phyloP scores from a whole-genome alignment of 2,797 vertebrate species.

The Lithobates pipiens region DNA sequence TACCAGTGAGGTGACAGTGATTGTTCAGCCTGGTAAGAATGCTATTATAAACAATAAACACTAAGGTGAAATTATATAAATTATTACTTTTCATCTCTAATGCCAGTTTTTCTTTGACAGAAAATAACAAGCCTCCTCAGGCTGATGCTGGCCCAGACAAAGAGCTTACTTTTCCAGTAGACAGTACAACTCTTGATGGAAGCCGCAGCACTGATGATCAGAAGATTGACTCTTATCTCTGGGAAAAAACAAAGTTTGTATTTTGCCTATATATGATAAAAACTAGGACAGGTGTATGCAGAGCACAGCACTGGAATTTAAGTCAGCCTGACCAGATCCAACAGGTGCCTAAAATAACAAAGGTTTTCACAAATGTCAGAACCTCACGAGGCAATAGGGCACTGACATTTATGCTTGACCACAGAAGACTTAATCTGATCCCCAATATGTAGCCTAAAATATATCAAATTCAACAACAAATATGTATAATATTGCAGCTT shows the following conservation, averaged over 20 bases:
- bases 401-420: no score
- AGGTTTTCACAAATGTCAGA: no score
- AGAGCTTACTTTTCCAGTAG: constrained; percentile 93
- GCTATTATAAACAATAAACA: background rate
- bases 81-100: background rate
- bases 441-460: no score
- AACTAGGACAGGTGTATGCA: background rate
- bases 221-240: constrained; percentile 88
- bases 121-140: constrained; percentile 94
- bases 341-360: no score
- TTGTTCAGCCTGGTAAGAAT: constrained; percentile 92
- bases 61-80: background rate
- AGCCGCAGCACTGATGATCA: constrained; percentile 95
- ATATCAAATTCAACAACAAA: no score
- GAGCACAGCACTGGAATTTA: no score
- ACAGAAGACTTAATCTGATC: no score
- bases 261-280: background rate
- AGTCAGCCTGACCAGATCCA: no score
- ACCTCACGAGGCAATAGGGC: no score
- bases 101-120: constrained; percentile 70
- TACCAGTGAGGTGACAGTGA: constrained; percentile 92
- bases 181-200: constrained; percentile 92
- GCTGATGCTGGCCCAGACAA: constrained; percentile 97
- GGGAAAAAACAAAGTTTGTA: constrained; percentile 88
- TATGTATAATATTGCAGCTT: no score